A percentile compares a stretch with the other conserved stretches of the same genome.
Conservation (phyloP, 2,888 invertebrate genomes). For the Thera britannica region DNA sequence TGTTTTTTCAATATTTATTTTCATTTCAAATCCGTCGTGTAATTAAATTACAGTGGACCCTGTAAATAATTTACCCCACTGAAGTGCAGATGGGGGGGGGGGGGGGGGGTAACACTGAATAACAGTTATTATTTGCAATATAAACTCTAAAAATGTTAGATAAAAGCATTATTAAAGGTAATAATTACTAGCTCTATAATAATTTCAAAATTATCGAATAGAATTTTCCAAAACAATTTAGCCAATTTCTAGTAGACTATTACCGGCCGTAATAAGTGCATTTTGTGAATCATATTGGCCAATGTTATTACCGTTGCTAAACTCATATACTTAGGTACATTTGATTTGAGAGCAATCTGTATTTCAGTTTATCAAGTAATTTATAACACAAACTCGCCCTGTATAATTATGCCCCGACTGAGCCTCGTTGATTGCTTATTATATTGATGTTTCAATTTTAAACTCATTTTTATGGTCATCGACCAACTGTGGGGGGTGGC, state of each 20-base stretch:
- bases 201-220: conserved; percentile 2
- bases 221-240: neutral
- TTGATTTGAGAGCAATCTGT: conserved; percentile 72
- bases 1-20: too few species aligned
- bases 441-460: conserved; percentile 86
- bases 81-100: too few species aligned
- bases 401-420: conserved; percentile 79
- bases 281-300: conserved; percentile 20
- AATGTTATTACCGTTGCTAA: conserved; percentile 28
- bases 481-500: conserved; percentile 85
- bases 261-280: conserved; percentile 13
- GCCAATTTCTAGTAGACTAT: conserved; percentile 10
- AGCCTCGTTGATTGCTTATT: conserved; percentile 82
- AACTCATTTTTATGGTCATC: conserved; percentile 85
- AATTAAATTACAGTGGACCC: too few species aligned
- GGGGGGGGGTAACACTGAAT: too few species aligned
- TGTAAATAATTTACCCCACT: too few species aligned
- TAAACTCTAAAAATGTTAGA: too few species aligned
- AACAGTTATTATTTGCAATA: too few species aligned
- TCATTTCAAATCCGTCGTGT: too few species aligned
- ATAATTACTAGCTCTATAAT: neutral
- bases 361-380: conserved; percentile 72
- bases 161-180: neutral
- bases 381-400: conserved; percentile 76
- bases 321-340: conserved; percentile 32